Evolutionary conservation across 1,140 invertebrate genomes (phyloP), one percentile per base, ranked within the genome.

Genomic region (Drosophila erecta): DNA sequence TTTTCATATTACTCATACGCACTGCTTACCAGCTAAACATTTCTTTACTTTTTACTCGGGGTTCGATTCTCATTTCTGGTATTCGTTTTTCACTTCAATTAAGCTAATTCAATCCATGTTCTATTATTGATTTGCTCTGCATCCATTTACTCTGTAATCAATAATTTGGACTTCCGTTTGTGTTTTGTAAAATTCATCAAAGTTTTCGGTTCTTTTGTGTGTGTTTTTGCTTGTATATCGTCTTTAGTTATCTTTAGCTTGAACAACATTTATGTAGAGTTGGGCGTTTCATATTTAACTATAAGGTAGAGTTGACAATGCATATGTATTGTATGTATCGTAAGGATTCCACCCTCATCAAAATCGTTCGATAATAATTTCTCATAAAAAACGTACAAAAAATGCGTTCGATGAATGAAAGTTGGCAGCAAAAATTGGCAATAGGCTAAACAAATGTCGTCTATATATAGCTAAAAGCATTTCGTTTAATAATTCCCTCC

Each of bases 251-350:
- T 38, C 14, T 73, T 67, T 72, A 49, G 79, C 84, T 79, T 84
- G 67, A 87, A 87, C 84, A 89, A 87, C 84, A 87, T 89, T 89
- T 62, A 87, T 87, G 75, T 89, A 76, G 84, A 79, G 56, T 79
- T 83, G 78, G 76, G 84, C 55, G 43, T 77, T 69, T 77, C 59
- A 76, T 75, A 79, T 84, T 84, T 76, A 85, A 73, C 81, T 84
- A 83, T 80, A 80, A 80, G 77, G 72, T 77, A 80, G 72, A 84
- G 58, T 80, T 79, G 76, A 84, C 81, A 84, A 84, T 84, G 80
- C 75, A 83, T 84, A 84, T 83, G 79, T 70, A 59, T 70, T 79
- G 51, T 75, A 72, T 81, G 72, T 81, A 74, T 73, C 49, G 58
- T 55, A 76, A 67, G 47, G 49, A 44, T 62, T 65, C 38, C 56